Percentiles rank a stretch among this genome's conserved stretches.
Conservation (phyloP, 2,888 invertebrate genomes). For the Aromia moschata region DNA sequence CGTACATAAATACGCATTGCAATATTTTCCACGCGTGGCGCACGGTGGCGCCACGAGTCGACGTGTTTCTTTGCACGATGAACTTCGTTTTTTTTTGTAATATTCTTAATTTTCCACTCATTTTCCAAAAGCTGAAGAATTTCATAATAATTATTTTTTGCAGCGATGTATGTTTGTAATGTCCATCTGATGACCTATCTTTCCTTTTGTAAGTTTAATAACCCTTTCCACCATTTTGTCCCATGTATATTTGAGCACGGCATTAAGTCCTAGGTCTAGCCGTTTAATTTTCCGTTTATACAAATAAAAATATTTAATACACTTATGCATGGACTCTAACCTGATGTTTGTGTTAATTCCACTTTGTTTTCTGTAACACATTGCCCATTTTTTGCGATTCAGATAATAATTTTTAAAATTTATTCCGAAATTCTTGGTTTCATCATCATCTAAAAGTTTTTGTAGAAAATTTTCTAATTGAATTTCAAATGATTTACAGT, state of each 20-base stretch:
- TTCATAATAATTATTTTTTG: neutral
- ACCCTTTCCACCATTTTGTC: constrained; percentile 7
- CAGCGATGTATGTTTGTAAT: neutral
- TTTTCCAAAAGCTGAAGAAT: neutral
- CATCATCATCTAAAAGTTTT: neutral
- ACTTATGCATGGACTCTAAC: constrained; percentile 27
- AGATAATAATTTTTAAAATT: constrained; percentile 20
- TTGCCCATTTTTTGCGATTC: constrained; percentile 18
- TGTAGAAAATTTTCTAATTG: neutral
- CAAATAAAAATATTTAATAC: constrained; percentile 25
- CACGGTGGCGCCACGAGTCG: too few relatives aligned
- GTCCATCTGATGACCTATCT: neutral
- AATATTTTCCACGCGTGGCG: too few relatives aligned
- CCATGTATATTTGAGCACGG: neutral
- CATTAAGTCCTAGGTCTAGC: constrained; percentile 17
- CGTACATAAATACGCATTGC: too few relatives aligned
- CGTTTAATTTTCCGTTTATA: constrained; percentile 13
- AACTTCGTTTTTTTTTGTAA: too few relatives aligned
- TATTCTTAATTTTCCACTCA: neutral
- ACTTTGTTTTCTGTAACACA: constrained; percentile 12
- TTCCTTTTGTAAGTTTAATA: constrained; percentile 10
- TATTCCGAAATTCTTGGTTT: constrained; percentile 13
- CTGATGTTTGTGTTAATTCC: constrained; percentile 22
- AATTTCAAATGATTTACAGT: neutral
- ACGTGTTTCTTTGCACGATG: too few relatives aligned